Base-by-base conservation (phyloP, 2,113 vertebrate genomes). In the Phylloscopus whistleri region DNA sequence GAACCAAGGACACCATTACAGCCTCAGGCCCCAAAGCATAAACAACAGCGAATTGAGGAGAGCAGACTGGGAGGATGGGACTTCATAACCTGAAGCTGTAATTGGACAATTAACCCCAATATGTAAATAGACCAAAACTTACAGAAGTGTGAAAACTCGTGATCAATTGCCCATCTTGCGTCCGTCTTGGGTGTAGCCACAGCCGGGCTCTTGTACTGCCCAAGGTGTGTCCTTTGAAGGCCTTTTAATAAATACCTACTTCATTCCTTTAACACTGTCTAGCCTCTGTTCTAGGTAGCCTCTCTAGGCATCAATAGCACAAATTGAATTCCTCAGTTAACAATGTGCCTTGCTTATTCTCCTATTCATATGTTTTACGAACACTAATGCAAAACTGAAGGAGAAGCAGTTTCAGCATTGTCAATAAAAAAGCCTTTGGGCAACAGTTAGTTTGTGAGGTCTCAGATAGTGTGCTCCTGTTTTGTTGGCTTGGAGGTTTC, bases 91-190 rank as follows among this genome's bases (percentile, higher is more conserved):
- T n/a, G n/a, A n/a, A n/a, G n/a, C n/a, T n/a, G n/a, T n/a, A n/a
- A n/a, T n/a, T n/a, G n/a, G n/a, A n/a, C n/a, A n/a, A n/a, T n/a
- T n/a, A n/a, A n/a, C n/a, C n/a, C n/a, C n/a, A n/a, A n/a, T n/a
- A n/a, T n/a, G n/a, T n/a, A n/a, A n/a, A n/a, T n/a, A n/a, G n/a
- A 52, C 6, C 14, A 64, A n/a, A 64, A 52, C 18, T 17, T 78
- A 1, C 4, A n/a, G n/a, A 77, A 63, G 58, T 27, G 35, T 51
- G 30, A 41, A 41, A 22, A 43, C 5, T 3, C 3, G 2, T 52
- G 48, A 43, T 7, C 10, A 0, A 3, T 11, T 0, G 0, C 33
- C 46, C 8, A n/a, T n/a, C 37, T 31, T 76, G 73, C 9, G 5
- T 59, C 41, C 15, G 24, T 37, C n/a, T n/a, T 78, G 75, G 13